Evolutionary conservation across 2,888 invertebrate species (phyloP).

Genomic region (Clusia tigrina): DNA sequence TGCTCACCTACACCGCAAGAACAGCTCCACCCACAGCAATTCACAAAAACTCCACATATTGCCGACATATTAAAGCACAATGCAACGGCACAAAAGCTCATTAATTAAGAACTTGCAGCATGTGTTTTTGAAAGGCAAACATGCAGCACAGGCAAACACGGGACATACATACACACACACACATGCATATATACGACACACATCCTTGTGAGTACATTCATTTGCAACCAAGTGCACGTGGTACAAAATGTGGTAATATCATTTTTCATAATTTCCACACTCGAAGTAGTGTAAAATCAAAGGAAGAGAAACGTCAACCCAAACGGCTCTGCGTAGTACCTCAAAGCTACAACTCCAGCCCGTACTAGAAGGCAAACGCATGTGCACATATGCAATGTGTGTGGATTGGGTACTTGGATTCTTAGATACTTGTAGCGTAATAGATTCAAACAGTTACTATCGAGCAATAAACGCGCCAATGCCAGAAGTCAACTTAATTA

Average conservation of each 20-base stretch:
- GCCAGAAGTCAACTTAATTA: slow-evolving; percentile 58
- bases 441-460: slow-evolving; percentile 12
- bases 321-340: too few species aligned
- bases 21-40: background rate
- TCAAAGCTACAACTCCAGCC: too few species aligned
- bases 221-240: background rate
- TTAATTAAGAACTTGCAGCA: background rate
- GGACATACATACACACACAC: slow-evolving; percentile 31
- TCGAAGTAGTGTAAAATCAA: too few species aligned
- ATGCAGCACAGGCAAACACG: slow-evolving; percentile 25
- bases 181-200: slow-evolving; percentile 30
- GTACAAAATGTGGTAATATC: slow-evolving; percentile 20
- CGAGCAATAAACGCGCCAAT: slow-evolving; percentile 38
- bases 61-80: slow-evolving; percentile 6
- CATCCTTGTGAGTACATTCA: background rate
- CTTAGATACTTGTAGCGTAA: too few species aligned
- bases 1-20: background rate
- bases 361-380: too few species aligned
- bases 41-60: slow-evolving; percentile 18
- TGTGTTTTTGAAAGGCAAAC: slow-evolving; percentile 24
- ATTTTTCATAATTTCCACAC: slow-evolving; percentile 54
- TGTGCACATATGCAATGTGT: too few species aligned
- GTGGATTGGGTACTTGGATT: too few species aligned
- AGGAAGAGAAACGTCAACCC: too few species aligned
- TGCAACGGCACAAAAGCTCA: background rate